These are phyloP conservation scores for Neolamprologus hecqui DNA, from an alignment of 2,113 vertebrate genomes.

Conservation along the genomic window DNA sequence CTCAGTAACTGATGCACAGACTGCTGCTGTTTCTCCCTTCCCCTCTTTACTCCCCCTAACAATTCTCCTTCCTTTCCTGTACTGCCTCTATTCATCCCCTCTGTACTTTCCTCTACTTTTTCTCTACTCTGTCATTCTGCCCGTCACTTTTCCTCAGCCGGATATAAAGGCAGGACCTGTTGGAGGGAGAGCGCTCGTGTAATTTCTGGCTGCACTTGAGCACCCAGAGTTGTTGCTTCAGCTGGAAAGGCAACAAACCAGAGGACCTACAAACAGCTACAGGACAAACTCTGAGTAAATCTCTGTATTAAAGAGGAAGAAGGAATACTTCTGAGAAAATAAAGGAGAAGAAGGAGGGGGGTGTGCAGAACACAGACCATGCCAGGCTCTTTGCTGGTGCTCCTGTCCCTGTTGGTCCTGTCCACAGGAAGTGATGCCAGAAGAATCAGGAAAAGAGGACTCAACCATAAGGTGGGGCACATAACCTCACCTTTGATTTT, in stretches of 20 bases:
- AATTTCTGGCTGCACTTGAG: constrained; percentile 47
- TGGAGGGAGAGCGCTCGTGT: constrained; percentile 44
- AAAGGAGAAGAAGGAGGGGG: not conserved
- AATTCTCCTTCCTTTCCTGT: not conserved
- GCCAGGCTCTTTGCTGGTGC: constrained; percentile 37
- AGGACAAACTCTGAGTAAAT: not conserved
- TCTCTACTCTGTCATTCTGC: constrained; percentile 13
- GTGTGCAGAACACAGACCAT: constrained; percentile 47
- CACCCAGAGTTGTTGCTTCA: constrained; percentile 2
- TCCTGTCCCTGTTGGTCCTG: constrained; percentile 62
- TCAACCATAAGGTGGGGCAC: constrained; percentile 70
- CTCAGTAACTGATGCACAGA: constrained; percentile 28
- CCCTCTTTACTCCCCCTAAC: not conserved
- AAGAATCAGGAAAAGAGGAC: constrained; percentile 67
- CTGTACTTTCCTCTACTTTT: constrained; percentile 10
- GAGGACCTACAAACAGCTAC: not conserved
- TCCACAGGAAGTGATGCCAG: constrained; percentile 58
- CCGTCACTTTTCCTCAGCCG: constrained; percentile 23
- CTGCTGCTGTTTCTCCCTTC: constrained; percentile 35
- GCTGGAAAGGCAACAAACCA: not conserved
- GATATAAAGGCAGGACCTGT: constrained; percentile 38
- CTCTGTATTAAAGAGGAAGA: not conserved
- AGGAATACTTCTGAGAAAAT: not conserved
- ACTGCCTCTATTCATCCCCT: constrained; percentile 32
- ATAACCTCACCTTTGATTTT: not conserved